Evolutionary conservation across 2,113 vertebrate genomes (phyloP).

Genomic region (Catharus fuscescens): DNA sequence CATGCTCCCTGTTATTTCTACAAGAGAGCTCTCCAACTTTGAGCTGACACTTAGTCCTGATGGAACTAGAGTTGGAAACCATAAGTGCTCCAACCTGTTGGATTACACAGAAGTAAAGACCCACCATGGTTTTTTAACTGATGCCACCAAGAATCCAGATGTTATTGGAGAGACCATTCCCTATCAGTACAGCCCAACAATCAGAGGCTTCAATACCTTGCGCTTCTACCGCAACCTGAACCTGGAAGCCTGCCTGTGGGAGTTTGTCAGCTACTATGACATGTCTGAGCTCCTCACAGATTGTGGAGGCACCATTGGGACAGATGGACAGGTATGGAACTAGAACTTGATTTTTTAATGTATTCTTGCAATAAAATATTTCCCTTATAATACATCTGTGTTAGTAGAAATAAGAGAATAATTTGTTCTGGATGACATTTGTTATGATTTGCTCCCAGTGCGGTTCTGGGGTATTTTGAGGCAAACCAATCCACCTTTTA

Average conservation of each 20-base stretch:
- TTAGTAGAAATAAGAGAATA: not conserved
- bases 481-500: not conserved
- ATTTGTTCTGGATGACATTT: not conserved
- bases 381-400: not conserved
- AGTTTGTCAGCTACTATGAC: conserved; percentile 91
- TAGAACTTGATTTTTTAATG: not conserved
- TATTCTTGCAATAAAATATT: not conserved
- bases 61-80: conserved; percentile 89
- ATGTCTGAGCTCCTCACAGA: conserved; percentile 94
- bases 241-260: conserved; percentile 93
- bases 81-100: conserved; percentile 92
- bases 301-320: conserved; percentile 89
- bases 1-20: conserved; percentile 93
- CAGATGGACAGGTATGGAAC: conserved; percentile 86
- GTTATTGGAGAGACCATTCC: conserved; percentile 82
- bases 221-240: conserved; percentile 93
- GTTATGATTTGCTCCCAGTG: not conserved
- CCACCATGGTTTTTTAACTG: conserved; percentile 87
- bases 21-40: conserved; percentile 90
- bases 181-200: conserved; percentile 83
- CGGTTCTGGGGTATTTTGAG: not conserved
- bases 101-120: conserved; percentile 89
- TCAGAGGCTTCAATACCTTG: conserved; percentile 83
- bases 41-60: conserved; percentile 92
- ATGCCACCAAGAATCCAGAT: conserved; percentile 76